Base-by-base conservation (phyloP, 2,797 vertebrate species). In the Enteromius mattozi region DNA sequence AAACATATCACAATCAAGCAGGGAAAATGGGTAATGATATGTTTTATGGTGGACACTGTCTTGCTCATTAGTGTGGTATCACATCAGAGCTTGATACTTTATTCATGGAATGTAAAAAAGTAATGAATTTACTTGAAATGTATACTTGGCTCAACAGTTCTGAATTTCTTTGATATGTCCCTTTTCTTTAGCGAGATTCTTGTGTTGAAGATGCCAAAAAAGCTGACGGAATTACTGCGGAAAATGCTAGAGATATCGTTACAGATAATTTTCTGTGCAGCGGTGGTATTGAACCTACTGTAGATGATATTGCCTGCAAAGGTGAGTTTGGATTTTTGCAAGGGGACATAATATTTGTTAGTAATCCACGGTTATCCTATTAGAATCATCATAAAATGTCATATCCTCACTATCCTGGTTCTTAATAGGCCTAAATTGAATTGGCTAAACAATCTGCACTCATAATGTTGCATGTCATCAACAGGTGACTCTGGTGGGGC, bases 401-500 rank as follows among this genome's bases (percentile, higher is more conserved):
- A 71, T 45, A 9, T 14, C 30, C 1, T 33, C 3, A 33, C 16
- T 65, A 33, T 56, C 3, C 12, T 16, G n/a, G 35, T 37, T 21
- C 49, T 42, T 30, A 45, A 65, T 27, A 56, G 19, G 19, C 51
- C 51, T 54, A 42, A 17, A 45, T 0, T 47, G 7, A 63, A 33
- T 63, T 72, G 47, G n/a, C 4, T 42, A 19, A 30, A 14, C 33
- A 4, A 37, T 78, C 1, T 13, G 35, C 37, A 4, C 14, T 63
- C 4, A n/a, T 6, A 42, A 7, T 56, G 13, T 10, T 24, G 5
- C 14, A 37, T 81, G 24, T 56, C 56, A 24, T 82, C 16, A 85
- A 84, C 83, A 91, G 91, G 91, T 40, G 90, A 91, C 45, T 90
- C 90, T 51, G 91, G 91, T 37, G 90, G 90, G 19, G 86, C 88